Base-by-base conservation (phyloP, 1,140 invertebrate species). In the Calycopis cecrops region DNA sequence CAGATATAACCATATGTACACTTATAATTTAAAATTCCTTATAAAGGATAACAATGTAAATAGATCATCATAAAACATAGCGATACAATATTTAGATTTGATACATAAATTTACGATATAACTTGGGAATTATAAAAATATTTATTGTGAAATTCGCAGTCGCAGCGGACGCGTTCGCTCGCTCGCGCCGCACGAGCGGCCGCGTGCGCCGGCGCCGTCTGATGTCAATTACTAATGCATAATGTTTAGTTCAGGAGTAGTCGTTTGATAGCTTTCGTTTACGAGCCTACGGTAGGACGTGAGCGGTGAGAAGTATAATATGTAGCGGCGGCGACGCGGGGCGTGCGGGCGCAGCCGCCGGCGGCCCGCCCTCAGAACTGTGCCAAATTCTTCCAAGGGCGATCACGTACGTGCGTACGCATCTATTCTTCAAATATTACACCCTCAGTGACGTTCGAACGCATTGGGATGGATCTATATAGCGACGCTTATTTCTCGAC, bases 151-250 rank as follows among this genome's bases (percentile, higher is more conserved):
- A 69, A 76, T 77, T 66, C 57, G 68, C 76, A 75, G 35, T 44
- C 38, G 38, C 40, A 52, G 28, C 40, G 18, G 11, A 12, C 38
- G 38, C 21, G 28, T 10, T 21, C 28, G 52, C 40, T 53, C 28
- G 34, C 40, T 49, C 28, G 21, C 12, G 52, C 33, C 12, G 12
- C 21, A 28, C 38, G 40, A 28, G 16, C 40, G 40, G 40, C 14
- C 40, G 40, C 14, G 40, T 16, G 17, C 40, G 33, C 40, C 40
- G 28, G 21, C 52, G 52, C 38, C 67, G 59, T 61, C 67, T 70
- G 76, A 72, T 81, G 83, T 86, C 83, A 86, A 86, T 86, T 86
- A 86, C 65, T 84, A 82, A 73, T 75, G 63, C 68, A 68, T 81
- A 76, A 70, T 68, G 38, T 53, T 53, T 44, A 44, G 40, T 44